Evolutionary conservation across 2,797 vertebrate genomes (phyloP).

Genomic region (Cyclopterus lumpus): DNA sequence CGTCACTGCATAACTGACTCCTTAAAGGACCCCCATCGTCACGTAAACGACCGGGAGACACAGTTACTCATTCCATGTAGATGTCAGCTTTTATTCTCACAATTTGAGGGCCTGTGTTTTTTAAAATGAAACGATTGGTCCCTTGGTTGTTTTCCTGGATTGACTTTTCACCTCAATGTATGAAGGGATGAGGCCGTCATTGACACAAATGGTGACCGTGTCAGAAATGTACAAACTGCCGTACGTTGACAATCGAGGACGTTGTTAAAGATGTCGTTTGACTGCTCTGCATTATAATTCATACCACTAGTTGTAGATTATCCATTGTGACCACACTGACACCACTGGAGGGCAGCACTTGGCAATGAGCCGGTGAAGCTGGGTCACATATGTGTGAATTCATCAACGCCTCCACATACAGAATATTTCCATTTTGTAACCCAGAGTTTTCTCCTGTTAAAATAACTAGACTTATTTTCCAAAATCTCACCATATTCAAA

Average conservation of each 20-base stretch:
- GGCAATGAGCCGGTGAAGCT: neutral
- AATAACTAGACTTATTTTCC: neutral
- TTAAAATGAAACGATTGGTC: neutral
- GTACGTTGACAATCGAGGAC: neutral
- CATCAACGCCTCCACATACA: neutral
- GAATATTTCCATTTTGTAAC: neutral
- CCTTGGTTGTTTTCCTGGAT: too few species aligned
- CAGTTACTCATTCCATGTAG: too few species aligned
- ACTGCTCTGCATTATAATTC: neutral
- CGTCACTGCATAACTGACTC: too few species aligned
- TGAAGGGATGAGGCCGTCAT: neutral
- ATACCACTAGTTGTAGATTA: too few species aligned
- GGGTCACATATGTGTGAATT: neutral
- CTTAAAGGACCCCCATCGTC: neutral
- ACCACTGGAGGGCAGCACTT: slow-evolving; percentile 46
- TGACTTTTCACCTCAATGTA: neutral
- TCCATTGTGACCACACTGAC: neutral
- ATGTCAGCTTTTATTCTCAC: neutral
- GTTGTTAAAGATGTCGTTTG: neutral
- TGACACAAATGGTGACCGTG: neutral
- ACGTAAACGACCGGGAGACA: too few species aligned
- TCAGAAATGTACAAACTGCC: neutral
- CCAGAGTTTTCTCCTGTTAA: neutral
- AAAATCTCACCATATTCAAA: neutral
- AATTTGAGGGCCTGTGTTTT: neutral